Conservation (phyloP, 2,888 invertebrate species). For the Trichacis sp. region DNA sequence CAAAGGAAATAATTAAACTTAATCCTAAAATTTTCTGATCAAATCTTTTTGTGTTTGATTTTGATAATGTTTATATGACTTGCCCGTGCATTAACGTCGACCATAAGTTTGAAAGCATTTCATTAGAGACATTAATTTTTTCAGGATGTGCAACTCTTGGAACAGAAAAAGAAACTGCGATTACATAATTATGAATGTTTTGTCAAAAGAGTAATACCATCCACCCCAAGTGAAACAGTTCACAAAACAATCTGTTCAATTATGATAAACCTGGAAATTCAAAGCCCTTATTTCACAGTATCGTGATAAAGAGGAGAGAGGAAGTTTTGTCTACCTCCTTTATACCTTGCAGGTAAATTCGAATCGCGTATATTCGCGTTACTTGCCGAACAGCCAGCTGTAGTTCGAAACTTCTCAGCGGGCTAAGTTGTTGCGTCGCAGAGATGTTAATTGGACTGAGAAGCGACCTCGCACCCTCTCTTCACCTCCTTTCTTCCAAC, state of each 20-base stretch:
- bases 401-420: slow-evolving; percentile 38
- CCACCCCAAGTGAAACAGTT: too few species aligned
- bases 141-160: too few species aligned
- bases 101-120: too few species aligned
- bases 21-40: too few species aligned
- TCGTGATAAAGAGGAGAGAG: slow-evolving; percentile 29
- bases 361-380: slow-evolving; percentile 33
- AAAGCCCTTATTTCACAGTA: neutral
- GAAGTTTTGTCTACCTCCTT: slow-evolving; percentile 28
- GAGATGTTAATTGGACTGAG: slow-evolving; percentile 41
- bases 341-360: slow-evolving; percentile 35
- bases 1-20: too few species aligned
- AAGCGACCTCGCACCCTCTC: slow-evolving; percentile 17
- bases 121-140: too few species aligned
- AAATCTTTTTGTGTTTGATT: too few species aligned
- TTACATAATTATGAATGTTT: too few species aligned
- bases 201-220: too few species aligned
- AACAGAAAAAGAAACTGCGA: too few species aligned
- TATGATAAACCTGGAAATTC: neutral
- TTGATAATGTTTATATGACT: too few species aligned
- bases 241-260: neutral
- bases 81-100: too few species aligned
- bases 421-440: slow-evolving; percentile 27
- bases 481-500: slow-evolving; percentile 17
- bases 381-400: slow-evolving; percentile 34